Percentiles rank a stretch among this genome's conserved stretches.
phyloP scores from a whole-genome alignment of 2,113 vertebrate genomes.

The Chloropsis hardwickii region DNA sequence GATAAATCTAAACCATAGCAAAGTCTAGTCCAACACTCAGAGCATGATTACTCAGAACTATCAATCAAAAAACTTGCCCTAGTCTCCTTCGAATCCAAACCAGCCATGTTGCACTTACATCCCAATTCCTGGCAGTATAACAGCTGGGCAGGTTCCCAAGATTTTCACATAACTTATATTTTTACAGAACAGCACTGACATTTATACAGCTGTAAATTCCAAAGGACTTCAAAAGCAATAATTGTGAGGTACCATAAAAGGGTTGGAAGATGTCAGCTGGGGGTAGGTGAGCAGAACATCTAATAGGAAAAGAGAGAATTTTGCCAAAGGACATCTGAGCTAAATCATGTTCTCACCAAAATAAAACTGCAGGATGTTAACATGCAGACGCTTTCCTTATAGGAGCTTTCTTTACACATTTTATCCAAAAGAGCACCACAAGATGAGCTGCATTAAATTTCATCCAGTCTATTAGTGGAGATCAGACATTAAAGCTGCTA shows the following conservation, averaged over 20 bases:
- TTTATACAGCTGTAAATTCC: conserved; percentile 22
- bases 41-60: neutral
- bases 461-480: neutral
- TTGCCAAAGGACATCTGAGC: neutral
- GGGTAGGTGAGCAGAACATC: neutral
- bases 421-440: neutral
- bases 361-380: neutral
- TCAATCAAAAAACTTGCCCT: neutral
- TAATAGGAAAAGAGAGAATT: neutral
- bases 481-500: neutral
- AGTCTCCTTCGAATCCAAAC: neutral
- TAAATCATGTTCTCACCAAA: neutral
- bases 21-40: fast-evolving
- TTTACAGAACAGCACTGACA: neutral
- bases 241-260: neutral
- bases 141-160: neutral
- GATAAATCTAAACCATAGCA: neutral
- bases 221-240: neutral
- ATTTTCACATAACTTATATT: neutral
- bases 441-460: neutral
- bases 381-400: neutral
- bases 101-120: neutral
- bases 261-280: neutral
- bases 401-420: neutral
- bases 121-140: neutral